These are phyloP conservation scores for Drosophila lacteicornis DNA, from an alignment of 1,140 invertebrate species.

Conservation along the genomic window DNA sequence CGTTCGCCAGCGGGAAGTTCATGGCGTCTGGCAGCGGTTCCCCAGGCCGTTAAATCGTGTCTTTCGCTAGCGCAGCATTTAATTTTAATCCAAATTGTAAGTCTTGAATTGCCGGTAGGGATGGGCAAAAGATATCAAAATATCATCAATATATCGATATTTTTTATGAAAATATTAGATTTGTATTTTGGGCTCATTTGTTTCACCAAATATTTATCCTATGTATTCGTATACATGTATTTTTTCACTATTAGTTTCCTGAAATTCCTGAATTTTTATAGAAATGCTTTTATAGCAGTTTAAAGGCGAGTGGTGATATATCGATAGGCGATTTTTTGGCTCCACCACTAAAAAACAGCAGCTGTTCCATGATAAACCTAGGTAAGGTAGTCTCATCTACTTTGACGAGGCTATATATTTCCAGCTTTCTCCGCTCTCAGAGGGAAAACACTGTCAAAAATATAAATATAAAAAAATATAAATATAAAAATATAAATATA, in stretches of 20 bases:
- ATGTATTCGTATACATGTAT: background rate
- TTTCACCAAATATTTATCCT: too few relatives aligned
- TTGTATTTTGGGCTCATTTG: background rate
- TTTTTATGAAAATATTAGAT: background rate
- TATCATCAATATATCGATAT: constrained; percentile 1
- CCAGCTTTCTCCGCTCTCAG: too few relatives aligned
- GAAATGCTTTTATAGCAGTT: too few relatives aligned
- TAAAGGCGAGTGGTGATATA: background rate
- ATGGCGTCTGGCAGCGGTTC: constrained; percentile 49
- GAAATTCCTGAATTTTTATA: too few relatives aligned
- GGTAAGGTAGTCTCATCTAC: too few relatives aligned
- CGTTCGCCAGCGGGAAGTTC: constrained; percentile 84
- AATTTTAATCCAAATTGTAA: constrained; percentile 9
- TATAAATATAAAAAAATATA: too few relatives aligned
- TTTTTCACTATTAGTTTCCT: too few relatives aligned
- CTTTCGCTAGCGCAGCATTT: constrained; percentile 19
- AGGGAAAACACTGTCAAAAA: too few relatives aligned
- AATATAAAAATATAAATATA: too few relatives aligned
- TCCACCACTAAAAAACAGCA: background rate
- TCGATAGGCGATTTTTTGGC: background rate
- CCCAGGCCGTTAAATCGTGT: background rate
- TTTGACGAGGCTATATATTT: too few relatives aligned
- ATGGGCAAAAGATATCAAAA: constrained; percentile 4
- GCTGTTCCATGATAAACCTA: background rate
- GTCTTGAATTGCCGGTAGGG: constrained; percentile 17